Evolutionary conservation across 2,797 vertebrate genomes (phyloP).

Genomic region (Acridotheres tristis): DNA sequence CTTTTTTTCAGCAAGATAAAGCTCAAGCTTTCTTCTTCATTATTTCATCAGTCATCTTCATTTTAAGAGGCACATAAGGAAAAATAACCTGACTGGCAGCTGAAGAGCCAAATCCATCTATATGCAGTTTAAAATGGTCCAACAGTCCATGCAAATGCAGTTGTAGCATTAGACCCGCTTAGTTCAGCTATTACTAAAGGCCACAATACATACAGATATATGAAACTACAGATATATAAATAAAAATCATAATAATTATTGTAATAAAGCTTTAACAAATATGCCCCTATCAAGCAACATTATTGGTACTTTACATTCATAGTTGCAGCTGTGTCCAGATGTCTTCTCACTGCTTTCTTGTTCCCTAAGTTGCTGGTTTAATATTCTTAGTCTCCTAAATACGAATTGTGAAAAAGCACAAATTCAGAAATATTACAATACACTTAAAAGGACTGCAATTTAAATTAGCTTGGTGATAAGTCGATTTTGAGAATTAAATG

Average conservation of each 20-base stretch:
- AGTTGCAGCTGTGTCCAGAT: slow-evolving; percentile 64
- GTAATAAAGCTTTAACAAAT: neutral
- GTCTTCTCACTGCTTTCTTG: slow-evolving; percentile 74
- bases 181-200: neutral
- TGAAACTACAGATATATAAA: neutral
- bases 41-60: neutral
- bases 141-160: neutral
- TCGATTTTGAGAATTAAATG: neutral
- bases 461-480: neutral
- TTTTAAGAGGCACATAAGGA: neutral
- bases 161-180: neutral
- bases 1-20: neutral
- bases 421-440: neutral
- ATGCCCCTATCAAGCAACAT: neutral
- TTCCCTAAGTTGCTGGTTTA: slow-evolving; percentile 84
- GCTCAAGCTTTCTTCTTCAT: neutral
- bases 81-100: neutral
- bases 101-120: neutral
- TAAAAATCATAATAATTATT: neutral
- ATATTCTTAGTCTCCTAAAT: slow-evolving; percentile 80
- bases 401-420: slow-evolving; percentile 39
- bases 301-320: slow-evolving; percentile 80
- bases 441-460: neutral
- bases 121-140: neutral
- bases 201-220: neutral